Evolutionary conservation across 2,113 vertebrate genomes (phyloP).

Genomic region (Polyodon spathula): DNA sequence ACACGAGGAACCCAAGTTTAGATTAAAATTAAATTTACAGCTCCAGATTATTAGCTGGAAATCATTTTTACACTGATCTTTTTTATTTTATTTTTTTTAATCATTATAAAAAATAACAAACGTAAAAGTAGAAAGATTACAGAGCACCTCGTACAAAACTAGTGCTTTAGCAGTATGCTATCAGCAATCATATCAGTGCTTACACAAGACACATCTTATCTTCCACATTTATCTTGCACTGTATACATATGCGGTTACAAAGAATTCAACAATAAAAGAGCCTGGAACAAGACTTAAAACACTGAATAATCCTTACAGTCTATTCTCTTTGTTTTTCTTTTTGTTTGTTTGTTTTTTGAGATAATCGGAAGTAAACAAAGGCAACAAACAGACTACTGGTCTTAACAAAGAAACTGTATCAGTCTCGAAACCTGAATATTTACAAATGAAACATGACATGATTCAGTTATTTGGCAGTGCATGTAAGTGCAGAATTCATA

Average conservation of each 20-base stretch:
- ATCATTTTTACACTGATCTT: not conserved
- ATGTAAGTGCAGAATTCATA: no score
- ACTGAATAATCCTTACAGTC: not conserved
- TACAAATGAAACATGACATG: no score
- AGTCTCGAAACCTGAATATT: no score
- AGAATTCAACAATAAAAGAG: not conserved
- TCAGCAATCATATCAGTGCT: not conserved
- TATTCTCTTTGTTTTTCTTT: not conserved
- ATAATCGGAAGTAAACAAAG: no score
- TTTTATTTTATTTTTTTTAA: no score
- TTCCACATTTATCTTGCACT: not conserved
- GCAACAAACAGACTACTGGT: no score
- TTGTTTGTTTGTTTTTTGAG: not conserved
- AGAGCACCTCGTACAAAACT: not conserved
- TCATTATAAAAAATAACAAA: not conserved
- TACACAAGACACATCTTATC: not conserved
- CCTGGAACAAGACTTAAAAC: not conserved
- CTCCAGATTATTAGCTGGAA: not conserved
- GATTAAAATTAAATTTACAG: not conserved
- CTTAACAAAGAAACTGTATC: no score
- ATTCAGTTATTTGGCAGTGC: no score
- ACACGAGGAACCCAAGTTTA: slow-evolving; percentile 25
- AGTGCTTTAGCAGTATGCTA: not conserved
- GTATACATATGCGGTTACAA: not conserved
- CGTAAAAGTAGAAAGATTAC: not conserved